These are phyloP conservation scores for Alloplasta piceator DNA, from an alignment of 2,888 invertebrate genomes.

Conservation along the genomic window DNA sequence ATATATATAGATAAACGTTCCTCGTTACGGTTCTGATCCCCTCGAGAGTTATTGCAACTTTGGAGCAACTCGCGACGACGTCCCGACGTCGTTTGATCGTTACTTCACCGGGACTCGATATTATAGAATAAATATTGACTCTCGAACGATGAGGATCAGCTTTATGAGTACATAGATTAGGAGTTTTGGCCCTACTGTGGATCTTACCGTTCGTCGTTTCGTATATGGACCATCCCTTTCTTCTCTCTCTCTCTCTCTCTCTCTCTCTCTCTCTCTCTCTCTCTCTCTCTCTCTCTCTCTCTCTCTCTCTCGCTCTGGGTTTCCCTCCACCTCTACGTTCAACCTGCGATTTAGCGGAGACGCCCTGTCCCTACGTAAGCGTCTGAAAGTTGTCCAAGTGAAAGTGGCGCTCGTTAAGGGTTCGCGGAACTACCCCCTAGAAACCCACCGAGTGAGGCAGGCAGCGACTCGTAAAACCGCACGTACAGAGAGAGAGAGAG, in stretches of 20 bases:
- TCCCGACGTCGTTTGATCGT: constrained; percentile 51
- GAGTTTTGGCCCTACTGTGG: constrained; percentile 50
- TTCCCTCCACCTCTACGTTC: background rate
- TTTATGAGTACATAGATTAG: constrained; percentile 43
- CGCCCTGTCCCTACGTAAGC: constrained; percentile 31
- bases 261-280: constrained; percentile 15
- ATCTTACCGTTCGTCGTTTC: constrained; percentile 53
- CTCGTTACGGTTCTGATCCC: constrained; percentile 19
- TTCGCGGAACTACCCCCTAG: constrained; percentile 35
- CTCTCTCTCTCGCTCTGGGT: background rate
- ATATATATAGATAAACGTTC: background rate
- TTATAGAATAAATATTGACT: constrained; percentile 64
- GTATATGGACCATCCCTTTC: constrained; percentile 19
- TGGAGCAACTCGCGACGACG: constrained; percentile 36
- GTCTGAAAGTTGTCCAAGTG: constrained; percentile 59
- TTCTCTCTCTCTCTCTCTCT: constrained; percentile 22
- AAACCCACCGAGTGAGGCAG: constrained; percentile 27
- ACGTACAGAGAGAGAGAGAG: constrained; percentile 29
- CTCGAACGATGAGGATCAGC: constrained; percentile 49
- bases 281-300: background rate
- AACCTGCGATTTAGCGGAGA: constrained; percentile 7
- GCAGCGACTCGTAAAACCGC: constrained; percentile 60
- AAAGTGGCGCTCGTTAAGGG: constrained; percentile 65
- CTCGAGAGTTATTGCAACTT: constrained; percentile 59
- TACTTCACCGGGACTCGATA: constrained; percentile 56